Conservation (phyloP, 2,888 invertebrate species). For the Buathra laborator region DNA sequence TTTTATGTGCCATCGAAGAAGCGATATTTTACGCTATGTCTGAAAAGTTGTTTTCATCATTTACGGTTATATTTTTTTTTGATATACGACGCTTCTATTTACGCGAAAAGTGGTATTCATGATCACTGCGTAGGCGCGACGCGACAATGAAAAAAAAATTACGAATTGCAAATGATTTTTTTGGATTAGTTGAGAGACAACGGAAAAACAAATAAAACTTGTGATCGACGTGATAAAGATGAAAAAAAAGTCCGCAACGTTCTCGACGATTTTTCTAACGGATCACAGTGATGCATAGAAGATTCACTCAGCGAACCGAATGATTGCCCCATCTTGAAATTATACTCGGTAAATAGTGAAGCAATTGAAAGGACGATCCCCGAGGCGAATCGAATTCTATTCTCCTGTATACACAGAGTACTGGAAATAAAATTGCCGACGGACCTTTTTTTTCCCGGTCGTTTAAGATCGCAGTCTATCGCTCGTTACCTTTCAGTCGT, state of each 20-base stretch:
- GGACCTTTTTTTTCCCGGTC: conserved; percentile 8
- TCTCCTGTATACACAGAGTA: conserved; percentile 1
- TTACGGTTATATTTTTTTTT: too few species aligned
- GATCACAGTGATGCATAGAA: conserved; percentile 21
- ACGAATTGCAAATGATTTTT: neutral
- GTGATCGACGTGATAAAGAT: neutral
- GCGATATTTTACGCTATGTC: too few species aligned
- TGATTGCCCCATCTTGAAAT: conserved; percentile 76
- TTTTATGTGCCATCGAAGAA: too few species aligned
- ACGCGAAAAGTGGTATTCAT: too few species aligned
- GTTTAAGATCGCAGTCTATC: conserved; percentile 32
- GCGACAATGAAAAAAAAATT: too few species aligned
- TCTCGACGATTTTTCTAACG: conserved; percentile 27
- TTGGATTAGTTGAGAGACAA: neutral
- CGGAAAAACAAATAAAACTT: neutral
- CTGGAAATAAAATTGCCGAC: conserved; percentile 44
- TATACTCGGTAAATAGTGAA: conserved; percentile 57
- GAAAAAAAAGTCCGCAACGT: neutral
- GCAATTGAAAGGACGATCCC: conserved; percentile 40
- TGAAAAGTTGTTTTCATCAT: too few species aligned
- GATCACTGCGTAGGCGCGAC: too few species aligned
- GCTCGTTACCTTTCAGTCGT: conserved; percentile 43
- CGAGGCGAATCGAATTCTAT: conserved; percentile 62
- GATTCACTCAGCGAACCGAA: conserved; percentile 77
- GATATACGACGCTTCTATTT: too few species aligned